Percentiles rank a stretch among this genome's conserved stretches.
Conservation (phyloP, 30 jellyfish, hydroid and myxozoan species). For the Hydractinia echinata region DNA sequence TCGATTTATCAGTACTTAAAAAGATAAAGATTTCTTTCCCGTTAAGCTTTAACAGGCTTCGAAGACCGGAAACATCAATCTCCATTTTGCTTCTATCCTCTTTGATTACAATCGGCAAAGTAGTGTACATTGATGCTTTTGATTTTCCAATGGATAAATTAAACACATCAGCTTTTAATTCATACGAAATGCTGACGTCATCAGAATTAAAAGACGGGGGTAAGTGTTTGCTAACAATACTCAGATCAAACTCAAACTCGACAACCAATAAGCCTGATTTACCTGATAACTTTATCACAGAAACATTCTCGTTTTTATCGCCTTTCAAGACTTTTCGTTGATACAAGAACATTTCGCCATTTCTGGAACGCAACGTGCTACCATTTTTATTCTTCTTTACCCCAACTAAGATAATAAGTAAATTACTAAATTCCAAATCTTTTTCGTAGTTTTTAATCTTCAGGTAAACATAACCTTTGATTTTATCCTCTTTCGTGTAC, state of each 20-base stretch:
- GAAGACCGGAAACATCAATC: neutral
- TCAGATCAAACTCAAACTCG: slow-evolving; percentile 21
- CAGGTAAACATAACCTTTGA: slow-evolving; percentile 15
- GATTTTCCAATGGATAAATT: neutral
- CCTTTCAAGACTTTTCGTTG: slow-evolving; percentile 11
- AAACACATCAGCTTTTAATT: slow-evolving; percentile 13
- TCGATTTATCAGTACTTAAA: slow-evolving; percentile 6
- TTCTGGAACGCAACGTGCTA: slow-evolving; percentile 13
- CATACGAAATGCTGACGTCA: slow-evolving; percentile 17
- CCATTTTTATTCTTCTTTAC: neutral
- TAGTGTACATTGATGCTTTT: slow-evolving; percentile 21
- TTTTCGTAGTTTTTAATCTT: neutral
- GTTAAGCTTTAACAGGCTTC: neutral
- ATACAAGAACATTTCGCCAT: slow-evolving; percentile 18
- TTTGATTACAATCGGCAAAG: slow-evolving; percentile 9
- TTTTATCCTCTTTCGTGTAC: neutral
- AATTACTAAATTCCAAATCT: neutral
- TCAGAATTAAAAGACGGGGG: slow-evolving; percentile 25
- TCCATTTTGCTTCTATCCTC: slow-evolving; percentile 3
- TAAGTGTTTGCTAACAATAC: neutral
- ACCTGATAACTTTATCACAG: neutral
- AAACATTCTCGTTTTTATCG: neutral
- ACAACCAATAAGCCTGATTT: neutral
- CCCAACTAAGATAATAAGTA: slow-evolving; percentile 7
- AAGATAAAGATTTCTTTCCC: slow-evolving; percentile 1